A percentile compares a stretch with the other conserved stretches of the same genome.
These are phyloP conservation scores for Thunnus thynnus DNA, from an alignment of 2,113 vertebrate genomes.

Conservation along the genomic window DNA sequence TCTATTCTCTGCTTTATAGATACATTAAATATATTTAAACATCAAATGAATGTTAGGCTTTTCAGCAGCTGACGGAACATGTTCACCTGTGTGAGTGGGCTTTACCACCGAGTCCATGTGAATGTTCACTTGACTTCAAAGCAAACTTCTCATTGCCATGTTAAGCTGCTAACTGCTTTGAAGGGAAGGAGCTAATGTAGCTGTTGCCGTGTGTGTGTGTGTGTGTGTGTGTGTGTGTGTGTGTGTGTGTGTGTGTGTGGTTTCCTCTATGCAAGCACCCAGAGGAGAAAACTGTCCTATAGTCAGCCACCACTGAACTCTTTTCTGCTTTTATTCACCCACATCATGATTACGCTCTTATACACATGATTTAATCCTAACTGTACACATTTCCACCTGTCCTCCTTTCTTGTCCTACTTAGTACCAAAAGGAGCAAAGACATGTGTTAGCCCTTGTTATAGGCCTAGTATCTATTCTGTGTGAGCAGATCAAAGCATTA, in stretches of 20 bases:
- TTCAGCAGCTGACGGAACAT: constrained; percentile 15
- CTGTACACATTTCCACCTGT: constrained; percentile 40
- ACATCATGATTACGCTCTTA: constrained; percentile 42
- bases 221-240: neutral
- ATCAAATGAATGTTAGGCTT: constrained; percentile 32
- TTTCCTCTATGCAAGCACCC: neutral
- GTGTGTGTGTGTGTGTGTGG: neutral
- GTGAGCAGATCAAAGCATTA: constrained; percentile 74
- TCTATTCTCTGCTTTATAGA: constrained; percentile 13
- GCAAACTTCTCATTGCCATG: constrained; percentile 37
- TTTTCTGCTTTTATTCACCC: constrained; percentile 30
- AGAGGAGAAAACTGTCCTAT: constrained; percentile 3
- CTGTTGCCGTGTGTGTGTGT: neutral
- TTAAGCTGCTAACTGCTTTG: constrained; percentile 57
- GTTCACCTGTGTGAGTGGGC: constrained; percentile 25
- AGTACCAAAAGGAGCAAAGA: constrained; percentile 57
- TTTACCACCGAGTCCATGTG: constrained; percentile 16
- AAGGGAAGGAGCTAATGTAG: constrained; percentile 45
- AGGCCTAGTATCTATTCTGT: constrained; percentile 62
- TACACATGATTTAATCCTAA: constrained; percentile 46
- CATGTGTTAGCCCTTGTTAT: constrained; percentile 65
- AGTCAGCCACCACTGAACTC: constrained; percentile 25
- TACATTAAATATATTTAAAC: constrained; percentile 36
- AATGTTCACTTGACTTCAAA: constrained; percentile 53
- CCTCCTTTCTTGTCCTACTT: constrained; percentile 56